Conservation (phyloP, 2,888 invertebrate genomes). For the Eupithecia exiguata region DNA sequence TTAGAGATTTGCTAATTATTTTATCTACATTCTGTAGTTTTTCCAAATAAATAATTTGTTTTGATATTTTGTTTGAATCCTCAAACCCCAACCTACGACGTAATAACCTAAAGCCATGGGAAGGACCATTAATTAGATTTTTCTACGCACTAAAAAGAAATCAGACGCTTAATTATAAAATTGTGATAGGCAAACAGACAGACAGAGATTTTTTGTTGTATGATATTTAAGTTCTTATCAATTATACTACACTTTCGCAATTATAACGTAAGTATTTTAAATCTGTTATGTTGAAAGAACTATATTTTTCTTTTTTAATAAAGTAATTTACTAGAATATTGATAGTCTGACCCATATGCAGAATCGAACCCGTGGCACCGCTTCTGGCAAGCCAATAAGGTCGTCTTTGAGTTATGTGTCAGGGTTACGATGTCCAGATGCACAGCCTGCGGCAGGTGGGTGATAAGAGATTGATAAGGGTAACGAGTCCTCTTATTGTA, state of each 20-base stretch:
- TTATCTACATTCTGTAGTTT: not conserved
- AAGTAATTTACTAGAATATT: not conserved
- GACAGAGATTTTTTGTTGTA: no score
- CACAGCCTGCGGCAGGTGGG: not conserved
- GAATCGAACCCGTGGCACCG: not conserved
- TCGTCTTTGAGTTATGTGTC: not conserved
- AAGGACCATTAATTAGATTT: no score
- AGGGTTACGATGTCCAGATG: not conserved
- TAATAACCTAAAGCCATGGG: no score
- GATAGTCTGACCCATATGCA: not conserved
- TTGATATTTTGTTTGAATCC: not conserved
- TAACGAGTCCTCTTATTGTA: not conserved
- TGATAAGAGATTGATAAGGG: conserved; percentile 8
- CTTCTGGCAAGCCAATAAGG: not conserved
- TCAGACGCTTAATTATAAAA: no score
- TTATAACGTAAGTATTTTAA: no score
- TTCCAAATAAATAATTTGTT: not conserved
- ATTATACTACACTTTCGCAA: no score
- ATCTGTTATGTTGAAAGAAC: no score
- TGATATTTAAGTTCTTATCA: no score
- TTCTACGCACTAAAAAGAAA: no score
- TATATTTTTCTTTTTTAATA: no score
- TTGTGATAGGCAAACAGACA: no score
- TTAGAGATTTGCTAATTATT: not conserved
- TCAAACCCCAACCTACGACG: not conserved